Percentiles rank a stretch among this genome's conserved stretches.
phyloP scores from a whole-genome alignment of 2,888 invertebrate genomes.

The Metopia argyrocephala region DNA sequence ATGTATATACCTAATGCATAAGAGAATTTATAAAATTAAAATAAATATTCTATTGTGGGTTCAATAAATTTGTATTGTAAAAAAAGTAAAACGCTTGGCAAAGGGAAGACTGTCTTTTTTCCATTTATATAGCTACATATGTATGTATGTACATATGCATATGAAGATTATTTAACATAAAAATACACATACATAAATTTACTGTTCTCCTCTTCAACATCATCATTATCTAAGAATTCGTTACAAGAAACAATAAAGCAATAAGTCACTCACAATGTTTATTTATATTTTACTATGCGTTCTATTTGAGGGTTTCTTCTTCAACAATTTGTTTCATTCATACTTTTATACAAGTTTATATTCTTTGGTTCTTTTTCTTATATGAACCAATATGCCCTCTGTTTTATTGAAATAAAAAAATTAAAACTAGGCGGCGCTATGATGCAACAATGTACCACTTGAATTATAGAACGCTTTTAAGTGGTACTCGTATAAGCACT shows the following conservation, averaged over 20 bases:
- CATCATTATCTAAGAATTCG: slow-evolving; percentile 45
- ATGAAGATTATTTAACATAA: slow-evolving; percentile 23
- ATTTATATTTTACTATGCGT: slow-evolving; percentile 32
- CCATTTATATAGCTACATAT: slow-evolving; percentile 28
- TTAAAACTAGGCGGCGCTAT: slow-evolving; percentile 49
- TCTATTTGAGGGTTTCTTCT: slow-evolving; percentile 11
- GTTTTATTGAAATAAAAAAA: slow-evolving; percentile 14
- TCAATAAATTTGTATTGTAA: slow-evolving; percentile 9
- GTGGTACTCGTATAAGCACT: neutral
- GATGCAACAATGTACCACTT: slow-evolving; percentile 40
- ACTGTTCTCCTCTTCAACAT: slow-evolving; percentile 24
- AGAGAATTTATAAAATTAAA: neutral
- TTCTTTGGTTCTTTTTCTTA: slow-evolving; percentile 31
- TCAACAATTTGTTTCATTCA: slow-evolving; percentile 3
- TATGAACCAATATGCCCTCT: too few relatives aligned
- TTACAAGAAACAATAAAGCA: slow-evolving; percentile 9
- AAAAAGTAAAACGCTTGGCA: neutral
- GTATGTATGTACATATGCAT: neutral
- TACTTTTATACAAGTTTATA: neutral
- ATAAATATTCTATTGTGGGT: slow-evolving; percentile 6
- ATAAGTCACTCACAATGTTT: slow-evolving; percentile 15
- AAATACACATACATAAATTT: slow-evolving; percentile 23
- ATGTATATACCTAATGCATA: neutral
- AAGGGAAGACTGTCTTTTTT: slow-evolving; percentile 42
- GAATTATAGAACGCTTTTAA: neutral